Evolutionary conservation across 2,797 vertebrate species (phyloP), one percentile per base, ranked within the genome.

Genomic region (Holocentrus rufus): DNA sequence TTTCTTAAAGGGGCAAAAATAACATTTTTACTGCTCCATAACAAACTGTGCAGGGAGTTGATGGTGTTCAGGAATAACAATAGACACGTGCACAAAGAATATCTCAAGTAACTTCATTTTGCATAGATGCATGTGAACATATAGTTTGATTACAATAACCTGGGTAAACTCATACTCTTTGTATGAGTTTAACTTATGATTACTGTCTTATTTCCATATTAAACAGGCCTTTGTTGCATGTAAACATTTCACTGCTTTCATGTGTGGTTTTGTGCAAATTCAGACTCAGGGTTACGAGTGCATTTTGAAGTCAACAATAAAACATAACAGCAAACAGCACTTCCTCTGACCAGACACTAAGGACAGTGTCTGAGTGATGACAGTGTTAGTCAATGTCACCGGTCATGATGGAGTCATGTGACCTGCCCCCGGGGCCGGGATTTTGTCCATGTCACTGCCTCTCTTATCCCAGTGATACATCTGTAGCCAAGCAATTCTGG

Each of bases 381-480:
- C 10, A n/a, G 55, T 3, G 11, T 67, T 23, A 69, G 69, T 79
- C 72, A 46, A 13, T 80, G 60, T 69, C 13, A 15, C 65, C 1
- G 77, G 62, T 86, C 79, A 65, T 49, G 47, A 34, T 74, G 76
- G 74, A 77, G 73, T 80, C 80, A 88, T 71, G 74, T 83, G 85
- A 86, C 68, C 64, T 58, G 59, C 65, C 71, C 69, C 71, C 62
- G 18, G 78, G 79, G 70, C 14, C 5, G 1, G 46, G 62, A 69
- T 74, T 79, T 17, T 22, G 60, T 74, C 63, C 72, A 65, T 75
- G 72, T 79, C 68, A 54, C 55, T 34, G 57, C 68, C 72, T 64
- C 78, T 80, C 71, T 77, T 69, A 62, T 80, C 71, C 47, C 4
- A 67, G 72, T 77, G 72, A 72, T 74, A 72, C 58, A 83, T 80